These are phyloP conservation scores for Lordiphosa fenestrarum DNA, from an alignment of 2,888 invertebrate species.

Conservation along the genomic window DNA sequence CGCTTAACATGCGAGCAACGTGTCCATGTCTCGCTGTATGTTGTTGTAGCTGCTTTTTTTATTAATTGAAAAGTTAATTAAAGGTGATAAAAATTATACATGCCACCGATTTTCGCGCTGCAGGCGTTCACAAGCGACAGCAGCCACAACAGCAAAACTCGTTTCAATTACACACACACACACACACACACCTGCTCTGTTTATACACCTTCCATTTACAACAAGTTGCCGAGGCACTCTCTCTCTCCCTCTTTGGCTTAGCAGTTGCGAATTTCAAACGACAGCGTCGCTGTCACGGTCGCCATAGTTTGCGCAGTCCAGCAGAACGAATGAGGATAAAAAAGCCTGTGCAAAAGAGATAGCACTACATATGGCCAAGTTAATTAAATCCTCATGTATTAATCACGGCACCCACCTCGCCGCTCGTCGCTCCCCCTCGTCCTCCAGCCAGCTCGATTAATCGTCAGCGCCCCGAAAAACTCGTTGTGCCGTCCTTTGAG, in stretches of 20 bases:
- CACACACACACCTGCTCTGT: slow-evolving; percentile 21
- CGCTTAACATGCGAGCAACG: slow-evolving; percentile 37
- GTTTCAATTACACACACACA: slow-evolving; percentile 58
- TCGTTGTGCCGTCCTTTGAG: slow-evolving; percentile 30
- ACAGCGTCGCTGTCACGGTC: slow-evolving; percentile 12
- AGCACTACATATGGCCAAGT: slow-evolving; percentile 59
- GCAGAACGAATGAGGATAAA: slow-evolving; percentile 22
- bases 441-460: slow-evolving; percentile 50
- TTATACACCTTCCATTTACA: slow-evolving; percentile 43
- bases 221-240: slow-evolving; percentile 37
- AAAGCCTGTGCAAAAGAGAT: slow-evolving; percentile 47
- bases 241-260: slow-evolving; percentile 3
- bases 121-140: slow-evolving; percentile 60
- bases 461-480: slow-evolving; percentile 58
- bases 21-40: slow-evolving; percentile 33
- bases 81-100: slow-evolving; percentile 78
- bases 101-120: slow-evolving; percentile 77
- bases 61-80: slow-evolving; percentile 79
- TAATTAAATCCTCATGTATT: slow-evolving; percentile 78
- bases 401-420: slow-evolving; percentile 71
- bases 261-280: slow-evolving; percentile 18
- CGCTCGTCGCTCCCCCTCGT: neutral
- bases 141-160: slow-evolving; percentile 43
- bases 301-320: slow-evolving; percentile 43
- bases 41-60: slow-evolving; percentile 54